Percentiles rank a stretch among this genome's conserved stretches.
phyloP scores from a whole-genome alignment of 2,113 vertebrate genomes.

The Tor tambroides region DNA sequence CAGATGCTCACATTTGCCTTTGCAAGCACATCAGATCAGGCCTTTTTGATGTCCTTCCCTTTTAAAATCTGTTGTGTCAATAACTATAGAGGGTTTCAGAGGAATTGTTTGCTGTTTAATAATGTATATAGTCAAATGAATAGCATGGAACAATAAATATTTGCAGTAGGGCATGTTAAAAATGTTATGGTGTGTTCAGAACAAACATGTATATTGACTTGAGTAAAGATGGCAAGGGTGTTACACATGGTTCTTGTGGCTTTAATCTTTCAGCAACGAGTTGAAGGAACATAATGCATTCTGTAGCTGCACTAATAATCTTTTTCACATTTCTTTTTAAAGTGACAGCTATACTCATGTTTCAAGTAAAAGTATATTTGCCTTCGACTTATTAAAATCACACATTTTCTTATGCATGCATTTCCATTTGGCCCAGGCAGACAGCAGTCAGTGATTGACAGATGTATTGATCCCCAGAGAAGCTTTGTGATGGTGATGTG shows the following conservation, averaged over 20 bases:
- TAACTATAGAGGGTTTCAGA: background rate
- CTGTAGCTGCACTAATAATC: conserved; percentile 1
- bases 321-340: background rate
- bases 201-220: background rate
- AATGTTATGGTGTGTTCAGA: background rate
- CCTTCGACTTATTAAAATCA: conserved; percentile 41
- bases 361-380: conserved; percentile 5
- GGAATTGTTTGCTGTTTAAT: background rate
- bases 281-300: conserved; percentile 7
- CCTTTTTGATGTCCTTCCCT: background rate
- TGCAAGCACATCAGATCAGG: background rate
- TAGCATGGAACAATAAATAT: conserved; percentile 18
- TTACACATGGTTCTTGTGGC: background rate
- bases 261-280: background rate
- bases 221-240: conserved; percentile 11
- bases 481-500: conserved; percentile 47
- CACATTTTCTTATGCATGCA: conserved; percentile 22
- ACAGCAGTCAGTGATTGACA: conserved; percentile 44
- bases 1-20: background rate
- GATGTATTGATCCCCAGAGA: conserved; percentile 50
- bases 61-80: background rate
- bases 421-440: conserved; percentile 36
- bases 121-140: conserved; percentile 24
- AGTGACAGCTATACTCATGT: conserved; percentile 16
- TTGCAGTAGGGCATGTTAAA: background rate